These are phyloP conservation scores for Oegoconia quadripuncta DNA, from an alignment of 2,888 invertebrate species.

Conservation along the genomic window DNA sequence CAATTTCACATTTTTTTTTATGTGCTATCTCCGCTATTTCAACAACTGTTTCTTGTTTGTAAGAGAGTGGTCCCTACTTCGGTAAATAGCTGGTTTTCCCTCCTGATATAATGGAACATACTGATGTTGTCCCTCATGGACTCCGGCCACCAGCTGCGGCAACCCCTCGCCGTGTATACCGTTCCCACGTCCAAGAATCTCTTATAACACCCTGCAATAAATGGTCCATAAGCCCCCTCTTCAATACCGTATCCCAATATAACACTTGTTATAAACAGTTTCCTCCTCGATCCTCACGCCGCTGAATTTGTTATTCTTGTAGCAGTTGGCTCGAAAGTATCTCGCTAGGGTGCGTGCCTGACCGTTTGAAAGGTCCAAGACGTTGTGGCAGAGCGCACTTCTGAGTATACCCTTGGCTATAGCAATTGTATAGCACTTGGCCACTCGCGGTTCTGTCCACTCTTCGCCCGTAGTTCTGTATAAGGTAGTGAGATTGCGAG, in stretches of 20 bases:
- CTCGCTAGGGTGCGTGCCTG: conserved; percentile 4
- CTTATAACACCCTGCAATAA: background rate
- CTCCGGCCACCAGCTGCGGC: conserved; percentile 1
- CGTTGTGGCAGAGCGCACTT: conserved; percentile 18
- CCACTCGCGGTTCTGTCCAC: background rate
- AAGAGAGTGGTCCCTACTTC: no score
- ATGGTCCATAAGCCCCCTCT: background rate
- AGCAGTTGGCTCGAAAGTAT: conserved; percentile 13
- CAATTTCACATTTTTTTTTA: no score
- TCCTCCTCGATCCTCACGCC: background rate
- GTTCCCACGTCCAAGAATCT: conserved; percentile 1
- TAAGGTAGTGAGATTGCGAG: background rate
- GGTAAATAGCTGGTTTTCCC: no score
- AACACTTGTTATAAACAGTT: background rate
- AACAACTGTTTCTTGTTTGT: no score
- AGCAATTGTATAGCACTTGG: conserved; percentile 20
- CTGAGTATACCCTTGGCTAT: conserved; percentile 8
- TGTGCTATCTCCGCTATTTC: no score
- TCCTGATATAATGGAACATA: no score
- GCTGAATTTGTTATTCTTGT: background rate
- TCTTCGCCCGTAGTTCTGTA: background rate
- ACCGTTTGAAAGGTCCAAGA: conserved; percentile 17
- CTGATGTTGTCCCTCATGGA: background rate
- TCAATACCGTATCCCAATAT: background rate
- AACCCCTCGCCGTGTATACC: background rate